phyloP scores from a whole-genome alignment of 1,140 invertebrate genomes.

The Drosophila nebulosa region DNA sequence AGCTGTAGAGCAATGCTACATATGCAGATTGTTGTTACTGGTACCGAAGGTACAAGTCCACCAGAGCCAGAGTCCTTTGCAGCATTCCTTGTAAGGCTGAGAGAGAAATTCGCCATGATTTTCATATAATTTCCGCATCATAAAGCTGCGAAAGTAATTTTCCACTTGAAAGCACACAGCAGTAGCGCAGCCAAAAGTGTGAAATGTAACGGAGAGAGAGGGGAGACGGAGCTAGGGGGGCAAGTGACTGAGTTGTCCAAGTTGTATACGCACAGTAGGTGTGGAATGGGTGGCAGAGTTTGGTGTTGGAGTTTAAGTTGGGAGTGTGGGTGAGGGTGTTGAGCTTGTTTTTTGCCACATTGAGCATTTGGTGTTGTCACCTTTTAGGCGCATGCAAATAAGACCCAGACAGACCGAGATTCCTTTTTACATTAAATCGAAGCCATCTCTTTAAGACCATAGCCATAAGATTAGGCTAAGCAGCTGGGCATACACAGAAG shows the following conservation, averaged over 20 bases:
- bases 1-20: constrained; percentile 37
- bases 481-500: constrained; percentile 61
- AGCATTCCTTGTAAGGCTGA: constrained; percentile 65
- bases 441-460: constrained; percentile 67
- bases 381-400: constrained; percentile 70
- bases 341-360: constrained; percentile 71
- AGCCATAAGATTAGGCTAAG: constrained; percentile 73
- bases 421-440: constrained; percentile 68
- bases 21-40: constrained; percentile 50
- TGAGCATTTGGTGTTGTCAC: constrained; percentile 77
- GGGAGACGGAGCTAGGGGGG: constrained; percentile 8
- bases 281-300: constrained; percentile 12
- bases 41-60: constrained; percentile 22
- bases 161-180: constrained; percentile 77
- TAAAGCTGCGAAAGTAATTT: constrained; percentile 81
- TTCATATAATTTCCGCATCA: constrained; percentile 81
- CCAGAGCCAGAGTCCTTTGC: constrained; percentile 1
- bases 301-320: constrained; percentile 24
- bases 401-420: constrained; percentile 58
- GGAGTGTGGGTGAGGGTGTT: constrained; percentile 13
- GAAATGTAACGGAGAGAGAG: constrained; percentile 13
- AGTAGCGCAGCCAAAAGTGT: constrained; percentile 52
- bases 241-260: neutral
- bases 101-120: constrained; percentile 72
- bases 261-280: neutral